Base-by-base conservation (phyloP, 2,797 vertebrate genomes). In the Chrosomus eos region DNA sequence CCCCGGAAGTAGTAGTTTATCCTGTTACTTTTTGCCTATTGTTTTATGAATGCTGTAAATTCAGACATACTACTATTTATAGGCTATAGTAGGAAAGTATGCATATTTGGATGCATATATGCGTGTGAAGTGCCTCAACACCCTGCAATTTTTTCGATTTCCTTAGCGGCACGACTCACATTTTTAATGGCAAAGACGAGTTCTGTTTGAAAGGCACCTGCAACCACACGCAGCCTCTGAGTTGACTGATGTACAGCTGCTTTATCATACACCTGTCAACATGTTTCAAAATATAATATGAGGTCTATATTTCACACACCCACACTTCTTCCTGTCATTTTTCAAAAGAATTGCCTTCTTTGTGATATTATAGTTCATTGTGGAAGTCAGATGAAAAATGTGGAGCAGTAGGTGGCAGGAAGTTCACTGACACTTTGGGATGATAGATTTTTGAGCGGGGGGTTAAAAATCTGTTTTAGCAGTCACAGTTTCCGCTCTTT, bases 251-350 rank as follows among this genome's bases (percentile, higher is more conserved):
- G 40, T 60, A 45, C 79, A 45, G 73, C 53, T 76, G 58, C 53
- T 66, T 58, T 58, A 71, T 74, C 82, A 43, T 80, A 80, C 55
- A 64, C 64, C 75, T 81, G 53, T 81, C 77, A 38, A 64, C 79
- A 55, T 78, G 45, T 76, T 85, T 70, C 38, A 55, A 78, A 40
- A 72, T 62, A 85, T 70, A 51, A 83, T 66, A 85, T 53, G 48
- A 85, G 55, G 81, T 28, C 84, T 74, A 71, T 84, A 80, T 84
- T 86, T 85, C 53, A 83, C 81, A 77, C 85, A 82, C 85, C 80
- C 51, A 86, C 82, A 33, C 71, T 72, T 75, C 45, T 53, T 38
- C 51, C 80, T 83, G 58, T 80, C 33, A 86, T 38, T 48, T 86
- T 84, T 86, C 75, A 81, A 67, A 64, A 45, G 72, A 70, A 66